Conservation (phyloP, 2,888 invertebrate species). For the Deilephila elpenor region DNA sequence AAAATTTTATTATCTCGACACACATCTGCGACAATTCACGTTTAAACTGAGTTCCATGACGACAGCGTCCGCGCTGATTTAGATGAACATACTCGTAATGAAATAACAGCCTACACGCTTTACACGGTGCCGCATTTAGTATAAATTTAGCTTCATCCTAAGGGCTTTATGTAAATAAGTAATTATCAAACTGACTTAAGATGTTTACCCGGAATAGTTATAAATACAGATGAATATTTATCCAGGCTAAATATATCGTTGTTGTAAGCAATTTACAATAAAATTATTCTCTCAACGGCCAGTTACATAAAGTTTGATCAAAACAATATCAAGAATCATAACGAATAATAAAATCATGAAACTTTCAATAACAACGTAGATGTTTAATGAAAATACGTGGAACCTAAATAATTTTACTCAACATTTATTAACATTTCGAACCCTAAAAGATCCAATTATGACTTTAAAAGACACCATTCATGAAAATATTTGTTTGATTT, state of each 20-base stretch:
- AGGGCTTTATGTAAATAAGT: neutral
- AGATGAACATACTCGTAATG: constrained; percentile 58
- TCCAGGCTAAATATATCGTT: neutral
- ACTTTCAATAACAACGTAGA: neutral
- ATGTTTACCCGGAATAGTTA: neutral
- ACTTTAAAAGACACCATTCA: neutral
- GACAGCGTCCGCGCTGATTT: constrained; percentile 51
- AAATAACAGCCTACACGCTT: constrained; percentile 48
- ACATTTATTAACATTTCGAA: neutral
- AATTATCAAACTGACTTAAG: neutral
- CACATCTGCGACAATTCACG: constrained; percentile 32
- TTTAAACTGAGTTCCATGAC: constrained; percentile 51
- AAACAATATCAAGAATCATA: neutral
- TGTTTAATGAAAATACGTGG: neutral
- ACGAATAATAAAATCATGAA: neutral
- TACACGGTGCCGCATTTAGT: neutral
- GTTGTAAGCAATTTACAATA: neutral
- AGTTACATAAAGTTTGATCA: neutral
- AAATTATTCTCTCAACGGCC: neutral
- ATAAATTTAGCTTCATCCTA: neutral
- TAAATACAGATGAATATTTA: neutral
- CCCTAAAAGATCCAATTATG: neutral
- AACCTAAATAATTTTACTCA: neutral
- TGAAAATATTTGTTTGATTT: neutral
- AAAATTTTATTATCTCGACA: constrained; percentile 29